Evolutionary conservation across 2,888 invertebrate genomes (phyloP).

Genomic region (Anorthoa munda): DNA sequence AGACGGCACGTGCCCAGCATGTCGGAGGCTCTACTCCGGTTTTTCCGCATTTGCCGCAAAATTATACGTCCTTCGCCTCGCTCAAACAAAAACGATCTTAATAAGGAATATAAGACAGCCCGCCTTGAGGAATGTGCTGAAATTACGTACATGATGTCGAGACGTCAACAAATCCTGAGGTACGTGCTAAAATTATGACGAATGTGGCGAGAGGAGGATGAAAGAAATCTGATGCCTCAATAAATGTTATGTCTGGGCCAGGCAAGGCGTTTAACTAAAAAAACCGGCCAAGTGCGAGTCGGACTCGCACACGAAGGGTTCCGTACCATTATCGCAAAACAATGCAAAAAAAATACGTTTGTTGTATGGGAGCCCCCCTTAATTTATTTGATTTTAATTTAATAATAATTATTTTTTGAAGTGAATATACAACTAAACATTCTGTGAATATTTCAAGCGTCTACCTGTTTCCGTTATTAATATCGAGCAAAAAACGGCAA

Average conservation of each 20-base stretch:
- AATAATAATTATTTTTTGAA: too few species aligned
- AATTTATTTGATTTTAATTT: too few species aligned
- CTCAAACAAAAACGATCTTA: slow-evolving; percentile 42
- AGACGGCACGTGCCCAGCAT: slow-evolving; percentile 69
- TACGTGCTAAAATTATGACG: slow-evolving; percentile 9
- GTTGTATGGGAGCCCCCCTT: too few species aligned
- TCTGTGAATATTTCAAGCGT: too few species aligned
- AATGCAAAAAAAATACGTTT: too few species aligned
- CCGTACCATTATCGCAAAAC: too few species aligned
- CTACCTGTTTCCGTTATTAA: too few species aligned
- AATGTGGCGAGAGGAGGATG: not conserved
- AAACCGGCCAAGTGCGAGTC: too few species aligned
- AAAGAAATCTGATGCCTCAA: not conserved
- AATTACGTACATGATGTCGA: slow-evolving; percentile 13
- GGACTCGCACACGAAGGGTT: too few species aligned
- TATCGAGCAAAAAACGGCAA: too few species aligned
- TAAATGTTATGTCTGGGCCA: not conserved
- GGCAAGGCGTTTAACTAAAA: too few species aligned
- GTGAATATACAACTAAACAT: too few species aligned
- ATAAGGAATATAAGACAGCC: slow-evolving; percentile 24
- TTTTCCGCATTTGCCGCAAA: slow-evolving; percentile 59
- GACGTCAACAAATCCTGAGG: not conserved
- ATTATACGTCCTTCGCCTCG: slow-evolving; percentile 26
- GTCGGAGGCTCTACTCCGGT: slow-evolving; percentile 37
- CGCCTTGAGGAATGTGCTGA: slow-evolving; percentile 8